phyloP scores from a whole-genome alignment of 1,140 invertebrate genomes.

The Zophobas morio region DNA sequence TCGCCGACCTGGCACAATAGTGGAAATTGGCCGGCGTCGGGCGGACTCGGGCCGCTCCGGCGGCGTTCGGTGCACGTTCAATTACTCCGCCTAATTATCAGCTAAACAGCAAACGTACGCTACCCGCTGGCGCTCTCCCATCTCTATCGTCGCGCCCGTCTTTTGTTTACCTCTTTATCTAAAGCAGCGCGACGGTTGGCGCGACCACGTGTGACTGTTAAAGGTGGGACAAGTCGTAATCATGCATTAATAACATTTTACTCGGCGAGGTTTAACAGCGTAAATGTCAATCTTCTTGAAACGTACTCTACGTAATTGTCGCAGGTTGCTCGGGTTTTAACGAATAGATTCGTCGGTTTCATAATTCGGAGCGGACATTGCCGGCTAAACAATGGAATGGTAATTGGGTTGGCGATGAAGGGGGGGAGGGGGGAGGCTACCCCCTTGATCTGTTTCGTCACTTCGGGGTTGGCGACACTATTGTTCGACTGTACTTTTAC shows the following conservation, averaged over 20 bases:
- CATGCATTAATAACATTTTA: conserved; percentile 53
- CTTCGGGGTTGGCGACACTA: too few relatives aligned
- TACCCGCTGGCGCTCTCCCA: conserved; percentile 52
- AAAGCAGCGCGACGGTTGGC: conserved; percentile 3
- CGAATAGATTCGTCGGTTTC: too few relatives aligned
- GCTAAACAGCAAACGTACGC: conserved; percentile 61
- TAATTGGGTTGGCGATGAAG: not conserved
- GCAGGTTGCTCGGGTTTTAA: not conserved
- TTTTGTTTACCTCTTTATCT: conserved; percentile 45
- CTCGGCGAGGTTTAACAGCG: conserved; percentile 46
- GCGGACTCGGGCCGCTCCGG: conserved; percentile 32
- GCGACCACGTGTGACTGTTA: conserved; percentile 44
- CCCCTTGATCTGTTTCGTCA: too few relatives aligned
- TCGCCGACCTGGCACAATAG: conserved; percentile 53
- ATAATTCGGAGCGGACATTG: too few relatives aligned
- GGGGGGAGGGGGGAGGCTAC: too few relatives aligned
- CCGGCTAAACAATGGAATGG: not conserved
- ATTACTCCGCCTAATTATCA: conserved; percentile 61
- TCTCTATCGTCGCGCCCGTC: conserved; percentile 39
- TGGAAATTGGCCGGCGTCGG: conserved; percentile 53
- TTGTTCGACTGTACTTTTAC: too few relatives aligned
- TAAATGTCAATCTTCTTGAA: conserved; percentile 53
- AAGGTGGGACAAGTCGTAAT: conserved; percentile 51
- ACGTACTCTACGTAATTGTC: conserved; percentile 8
- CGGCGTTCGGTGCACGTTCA: conserved; percentile 54